Percentiles rank a stretch among this genome's conserved stretches.
These are phyloP conservation scores for Drosophila mayaguana DNA, from an alignment of 2,888 invertebrate genomes.

Conservation along the genomic window DNA sequence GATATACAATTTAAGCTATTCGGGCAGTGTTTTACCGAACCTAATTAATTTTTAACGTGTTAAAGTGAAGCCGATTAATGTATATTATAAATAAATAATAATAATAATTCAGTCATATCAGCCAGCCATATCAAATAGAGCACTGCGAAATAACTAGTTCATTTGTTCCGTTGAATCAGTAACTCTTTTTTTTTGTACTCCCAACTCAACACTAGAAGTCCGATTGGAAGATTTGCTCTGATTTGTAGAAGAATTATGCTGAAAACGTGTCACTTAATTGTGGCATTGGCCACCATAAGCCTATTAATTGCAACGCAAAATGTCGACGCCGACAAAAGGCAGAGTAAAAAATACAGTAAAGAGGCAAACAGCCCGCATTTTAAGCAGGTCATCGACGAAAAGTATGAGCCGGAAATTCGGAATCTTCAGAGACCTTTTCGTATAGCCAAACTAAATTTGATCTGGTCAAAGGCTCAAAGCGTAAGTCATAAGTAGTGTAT, in stretches of 20 bases:
- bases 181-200: conserved; percentile 8
- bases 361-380: conserved; percentile 78
- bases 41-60: not conserved
- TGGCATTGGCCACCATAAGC: conserved; percentile 40
- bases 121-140: not conserved
- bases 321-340: conserved; percentile 68
- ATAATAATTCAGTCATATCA: not conserved
- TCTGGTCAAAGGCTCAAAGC: conserved; percentile 96
- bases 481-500: conserved; percentile 86
- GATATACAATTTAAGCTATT: not conserved
- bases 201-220: conserved; percentile 13
- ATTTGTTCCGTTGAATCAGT: conserved; percentile 4
- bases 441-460: conserved; percentile 94
- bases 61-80: not conserved
- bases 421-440: conserved; percentile 93
- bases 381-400: conserved; percentile 76
- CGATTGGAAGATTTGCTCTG: conserved; percentile 38
- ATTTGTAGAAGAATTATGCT: conserved; percentile 42
- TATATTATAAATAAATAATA: not conserved
- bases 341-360: conserved; percentile 81
- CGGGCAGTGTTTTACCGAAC: not conserved
- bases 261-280: conserved; percentile 45
- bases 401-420: conserved; percentile 87
- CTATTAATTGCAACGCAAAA: conserved; percentile 50
- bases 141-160: not conserved